Evolutionary conservation across 2,113 vertebrate genomes (phyloP).

Genomic region (Antechinus stuartii): DNA sequence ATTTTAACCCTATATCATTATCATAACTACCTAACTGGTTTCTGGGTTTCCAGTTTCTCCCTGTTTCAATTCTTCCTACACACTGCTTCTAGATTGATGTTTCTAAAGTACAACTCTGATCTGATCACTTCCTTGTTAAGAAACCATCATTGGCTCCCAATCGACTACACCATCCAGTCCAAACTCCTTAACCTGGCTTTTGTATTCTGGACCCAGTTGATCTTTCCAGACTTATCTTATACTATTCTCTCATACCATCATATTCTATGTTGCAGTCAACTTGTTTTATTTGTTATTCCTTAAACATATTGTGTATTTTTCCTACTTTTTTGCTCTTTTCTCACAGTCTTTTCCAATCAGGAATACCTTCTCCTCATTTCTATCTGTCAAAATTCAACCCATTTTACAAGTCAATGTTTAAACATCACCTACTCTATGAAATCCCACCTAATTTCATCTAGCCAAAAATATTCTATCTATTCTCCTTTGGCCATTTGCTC

Average conservation of each 20-base stretch:
- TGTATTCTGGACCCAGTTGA: neutral
- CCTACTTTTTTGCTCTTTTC: neutral
- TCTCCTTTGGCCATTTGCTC: neutral
- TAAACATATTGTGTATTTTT: neutral
- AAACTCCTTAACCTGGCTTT: neutral
- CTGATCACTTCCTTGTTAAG: neutral
- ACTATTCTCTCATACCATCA: too few relatives aligned
- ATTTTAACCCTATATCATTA: neutral
- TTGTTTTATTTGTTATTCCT: neutral
- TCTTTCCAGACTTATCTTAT: neutral
- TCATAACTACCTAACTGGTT: neutral
- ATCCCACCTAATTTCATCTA: neutral
- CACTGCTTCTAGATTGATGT: neutral
- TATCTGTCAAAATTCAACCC: neutral
- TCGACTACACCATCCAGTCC: neutral
- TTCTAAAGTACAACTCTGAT: neutral
- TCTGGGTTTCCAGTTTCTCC: neutral
- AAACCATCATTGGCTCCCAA: neutral
- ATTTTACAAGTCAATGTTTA: neutral
- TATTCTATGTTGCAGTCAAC: neutral
- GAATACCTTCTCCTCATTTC: neutral
- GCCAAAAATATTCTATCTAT: neutral
- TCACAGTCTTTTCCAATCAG: neutral
- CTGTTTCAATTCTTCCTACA: neutral
- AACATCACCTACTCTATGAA: neutral